Evolutionary conservation across 1,140 invertebrate genomes (phyloP).

Genomic region (Limonius californicus): DNA sequence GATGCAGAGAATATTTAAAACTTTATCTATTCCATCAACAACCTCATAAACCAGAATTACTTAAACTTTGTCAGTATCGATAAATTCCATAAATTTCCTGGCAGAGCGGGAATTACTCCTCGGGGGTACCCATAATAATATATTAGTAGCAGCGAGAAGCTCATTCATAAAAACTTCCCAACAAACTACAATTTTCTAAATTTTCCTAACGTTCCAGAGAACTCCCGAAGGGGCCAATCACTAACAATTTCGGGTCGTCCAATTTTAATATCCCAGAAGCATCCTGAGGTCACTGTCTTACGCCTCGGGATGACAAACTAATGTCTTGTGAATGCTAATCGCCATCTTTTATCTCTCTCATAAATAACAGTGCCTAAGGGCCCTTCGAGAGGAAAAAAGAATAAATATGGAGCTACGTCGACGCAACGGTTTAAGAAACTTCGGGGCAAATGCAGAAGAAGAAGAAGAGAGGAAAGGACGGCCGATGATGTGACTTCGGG

Average conservation of each 20-base stretch:
- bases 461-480: not conserved
- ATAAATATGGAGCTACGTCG: conserved; percentile 3
- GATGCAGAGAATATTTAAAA: too few relatives aligned
- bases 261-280: conserved; percentile 8
- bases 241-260: not conserved
- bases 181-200: not conserved
- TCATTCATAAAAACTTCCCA: too few relatives aligned
- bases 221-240: conserved; percentile 4
- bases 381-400: not conserved
- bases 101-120: too few relatives aligned
- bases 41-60: too few relatives aligned
- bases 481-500: conserved; percentile 12
- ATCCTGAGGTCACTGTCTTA: not conserved
- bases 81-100: too few relatives aligned
- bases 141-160: too few relatives aligned
- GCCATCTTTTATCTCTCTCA: conserved; percentile 5
- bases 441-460: not conserved
- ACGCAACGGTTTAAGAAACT: not conserved
- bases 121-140: too few relatives aligned
- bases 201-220: not conserved
- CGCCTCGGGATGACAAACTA: conserved; percentile 4
- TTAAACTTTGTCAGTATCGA: too few relatives aligned
- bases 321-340: conserved; percentile 12
- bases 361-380: not conserved
- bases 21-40: too few relatives aligned